A percentile compares a stretch with the other conserved stretches of the same genome.
phyloP scores from a whole-genome alignment of 2,888 invertebrate genomes.

The Lottia scabra region DNA sequence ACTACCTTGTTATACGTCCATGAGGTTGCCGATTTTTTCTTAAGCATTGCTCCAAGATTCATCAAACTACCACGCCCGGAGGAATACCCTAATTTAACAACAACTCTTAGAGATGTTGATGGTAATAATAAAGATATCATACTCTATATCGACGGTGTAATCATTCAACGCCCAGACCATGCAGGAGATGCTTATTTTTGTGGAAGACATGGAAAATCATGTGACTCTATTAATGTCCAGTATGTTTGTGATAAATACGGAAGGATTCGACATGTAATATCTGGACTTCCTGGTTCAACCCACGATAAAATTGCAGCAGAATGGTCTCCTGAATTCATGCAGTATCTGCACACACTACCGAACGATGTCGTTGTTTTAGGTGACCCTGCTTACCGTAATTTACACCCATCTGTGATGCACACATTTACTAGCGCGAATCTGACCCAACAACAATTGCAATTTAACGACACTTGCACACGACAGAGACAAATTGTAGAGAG shows the following conservation, averaged over 20 bases:
- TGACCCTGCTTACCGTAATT: background rate
- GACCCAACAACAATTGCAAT: background rate
- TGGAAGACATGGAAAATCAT: background rate
- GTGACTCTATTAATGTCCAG: background rate
- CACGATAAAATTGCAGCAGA: background rate
- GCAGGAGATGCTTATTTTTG: background rate
- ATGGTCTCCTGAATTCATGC: background rate
- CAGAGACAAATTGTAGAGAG: background rate
- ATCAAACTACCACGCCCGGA: background rate
- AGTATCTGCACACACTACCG: background rate
- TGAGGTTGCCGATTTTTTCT: background rate
- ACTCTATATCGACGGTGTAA: background rate
- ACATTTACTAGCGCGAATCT: background rate
- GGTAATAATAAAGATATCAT: background rate
- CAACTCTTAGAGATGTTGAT: background rate
- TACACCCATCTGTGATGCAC: background rate
- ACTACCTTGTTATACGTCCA: background rate
- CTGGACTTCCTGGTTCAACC: background rate
- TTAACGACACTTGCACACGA: background rate
- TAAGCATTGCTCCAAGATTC: background rate
- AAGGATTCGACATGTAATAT: background rate
- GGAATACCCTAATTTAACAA: background rate
- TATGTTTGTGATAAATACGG: background rate
- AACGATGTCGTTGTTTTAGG: background rate
- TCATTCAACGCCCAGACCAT: background rate